Evolutionary conservation across 2,113 vertebrate species (phyloP).

Genomic region (Scomber colias): DNA sequence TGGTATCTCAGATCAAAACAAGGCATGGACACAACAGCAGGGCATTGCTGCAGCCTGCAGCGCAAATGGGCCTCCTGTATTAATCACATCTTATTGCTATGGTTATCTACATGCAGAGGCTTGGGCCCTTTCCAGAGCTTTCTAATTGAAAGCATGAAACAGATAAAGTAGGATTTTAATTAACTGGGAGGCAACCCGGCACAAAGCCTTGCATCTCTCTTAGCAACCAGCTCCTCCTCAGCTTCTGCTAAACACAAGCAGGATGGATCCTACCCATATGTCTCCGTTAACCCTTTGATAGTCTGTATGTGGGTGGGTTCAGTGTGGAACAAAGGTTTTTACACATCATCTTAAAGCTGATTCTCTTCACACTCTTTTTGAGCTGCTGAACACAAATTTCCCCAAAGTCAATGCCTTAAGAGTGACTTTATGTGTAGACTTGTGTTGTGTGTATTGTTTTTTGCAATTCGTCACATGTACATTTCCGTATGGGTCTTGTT

Average conservation of each 20-base stretch:
- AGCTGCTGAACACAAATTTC: conserved; percentile 13
- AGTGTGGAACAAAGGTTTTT: conserved; percentile 34
- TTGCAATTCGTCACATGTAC: background rate
- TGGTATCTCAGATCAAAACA: conserved; percentile 50
- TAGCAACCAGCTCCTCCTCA: conserved; percentile 78
- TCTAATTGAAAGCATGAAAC: conserved; percentile 83
- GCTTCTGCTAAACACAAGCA: conserved; percentile 69
- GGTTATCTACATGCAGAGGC: conserved; percentile 73
- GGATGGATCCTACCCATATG: conserved; percentile 64
- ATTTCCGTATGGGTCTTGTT: background rate
- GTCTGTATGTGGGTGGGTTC: conserved; percentile 11
- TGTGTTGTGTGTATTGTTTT: background rate
- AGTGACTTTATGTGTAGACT: background rate
- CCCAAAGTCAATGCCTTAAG: background rate
- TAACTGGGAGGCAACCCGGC: conserved; percentile 73
- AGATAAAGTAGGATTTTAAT: conserved; percentile 83
- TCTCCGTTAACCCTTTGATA: conserved; percentile 54
- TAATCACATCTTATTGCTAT: conserved; percentile 77
- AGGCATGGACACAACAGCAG: conserved; percentile 60
- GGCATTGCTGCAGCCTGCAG: conserved; percentile 47
- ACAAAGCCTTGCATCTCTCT: conserved; percentile 76
- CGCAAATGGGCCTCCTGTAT: conserved; percentile 50
- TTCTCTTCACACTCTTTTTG: conserved; percentile 15
- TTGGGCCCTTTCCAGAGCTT: conserved; percentile 72
- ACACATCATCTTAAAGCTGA: conserved; percentile 1